Evolutionary conservation across 2,113 vertebrate genomes (phyloP).

Genomic region (Phaethon lepturus): DNA sequence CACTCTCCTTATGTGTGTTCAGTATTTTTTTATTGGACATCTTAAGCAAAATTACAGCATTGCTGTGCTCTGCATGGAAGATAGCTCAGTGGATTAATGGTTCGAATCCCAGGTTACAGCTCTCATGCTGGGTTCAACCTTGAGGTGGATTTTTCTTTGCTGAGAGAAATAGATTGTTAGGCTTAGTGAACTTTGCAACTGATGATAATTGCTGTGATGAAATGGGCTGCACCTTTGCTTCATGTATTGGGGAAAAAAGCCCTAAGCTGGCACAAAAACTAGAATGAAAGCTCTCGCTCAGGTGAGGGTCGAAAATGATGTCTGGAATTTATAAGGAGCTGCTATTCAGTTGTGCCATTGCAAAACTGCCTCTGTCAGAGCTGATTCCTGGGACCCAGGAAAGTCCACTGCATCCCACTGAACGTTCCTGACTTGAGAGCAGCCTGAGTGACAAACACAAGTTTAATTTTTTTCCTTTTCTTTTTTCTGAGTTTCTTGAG

Average conservation of each 20-base stretch:
- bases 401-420: not conserved
- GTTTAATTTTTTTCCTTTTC: not conserved
- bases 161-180: not conserved
- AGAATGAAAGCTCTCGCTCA: fast-evolving
- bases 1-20: conserved; percentile 10
- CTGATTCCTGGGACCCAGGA: not conserved
- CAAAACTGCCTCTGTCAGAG: not conserved
- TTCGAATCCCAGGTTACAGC: conserved; percentile 11
- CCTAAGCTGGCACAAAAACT: not conserved
- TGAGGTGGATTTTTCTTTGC: conserved; percentile 7
- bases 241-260: not conserved
- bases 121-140: not conserved
- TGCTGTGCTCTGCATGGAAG: not conserved
- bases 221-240: not conserved
- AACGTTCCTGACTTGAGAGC: not conserved
- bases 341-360: not conserved
- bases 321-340: not conserved
- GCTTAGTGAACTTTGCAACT: not conserved
- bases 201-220: not conserved
- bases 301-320: not conserved
- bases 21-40: conserved; percentile 27
- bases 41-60: conserved; percentile 45
- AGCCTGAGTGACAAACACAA: not conserved
- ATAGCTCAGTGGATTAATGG: conserved; percentile 8
- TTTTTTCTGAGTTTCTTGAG: not conserved